Evolutionary conservation across 1,140 invertebrate genomes (phyloP), one percentile per base, ranked within the genome.

Genomic region (Chelonus insularis): DNA sequence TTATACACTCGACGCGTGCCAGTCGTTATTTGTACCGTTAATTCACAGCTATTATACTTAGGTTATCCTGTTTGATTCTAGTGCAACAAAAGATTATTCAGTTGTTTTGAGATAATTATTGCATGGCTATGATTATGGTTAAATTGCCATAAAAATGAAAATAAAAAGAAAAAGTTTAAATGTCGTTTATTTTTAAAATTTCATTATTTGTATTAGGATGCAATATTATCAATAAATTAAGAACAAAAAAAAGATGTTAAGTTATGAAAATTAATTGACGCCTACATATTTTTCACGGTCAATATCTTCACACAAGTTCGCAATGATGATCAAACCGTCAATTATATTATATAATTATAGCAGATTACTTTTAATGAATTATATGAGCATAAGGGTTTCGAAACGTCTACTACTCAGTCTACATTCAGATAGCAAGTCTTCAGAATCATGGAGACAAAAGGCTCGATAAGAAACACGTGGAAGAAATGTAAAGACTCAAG

Each of bases 291-390:
- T 51, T n/a, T 7, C n/a, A 6, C 18, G 48, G 21, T 51, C 11
- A 25, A 32, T n/a, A 51, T 23, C 12, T 29, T 32, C 3, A 32
- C 48, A 16, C 25, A 8, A 4, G 41, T 16, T 43, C 14, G 7
- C 41, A 14, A 16, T 23, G 21, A 51, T 32, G n/a, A 34, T 16
- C 23, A 51, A 29, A 51, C 18, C 39, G 12, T 16, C 16, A 23
- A 50, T 43, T n/a, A 60, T 60, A 64, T 68, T 69, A 67, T 64
- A 70, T 74, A 72, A 74, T 73, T 71, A 67, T 63, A 29, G 55
- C 60, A 66, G 62, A 73, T 74, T 72, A 71, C 65, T 32, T 71
- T 65, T 57, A 63, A 68, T 68, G 64, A 65, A 64, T 65, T 52
- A 43, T 61, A 51, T 37, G 18, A 51, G 41, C 34, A 56, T 20